Conservation (phyloP, 2,888 invertebrate genomes). For the Aphrophora alni region DNA sequence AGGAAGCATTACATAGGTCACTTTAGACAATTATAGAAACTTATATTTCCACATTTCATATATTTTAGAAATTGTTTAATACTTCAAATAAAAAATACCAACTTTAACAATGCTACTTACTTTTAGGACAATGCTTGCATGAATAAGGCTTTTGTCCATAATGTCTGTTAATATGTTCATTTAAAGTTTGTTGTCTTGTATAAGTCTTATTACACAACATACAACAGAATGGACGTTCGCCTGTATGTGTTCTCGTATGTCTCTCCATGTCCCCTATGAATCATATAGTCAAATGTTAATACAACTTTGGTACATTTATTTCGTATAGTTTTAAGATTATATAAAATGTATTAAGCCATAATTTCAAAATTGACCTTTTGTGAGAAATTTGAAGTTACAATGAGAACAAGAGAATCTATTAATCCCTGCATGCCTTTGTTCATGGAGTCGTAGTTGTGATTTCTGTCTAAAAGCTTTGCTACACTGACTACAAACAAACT, state of each 20-base stretch:
- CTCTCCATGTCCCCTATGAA: constrained; percentile 18
- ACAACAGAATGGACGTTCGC: constrained; percentile 17
- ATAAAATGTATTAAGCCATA: too few relatives aligned
- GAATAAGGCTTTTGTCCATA: neutral
- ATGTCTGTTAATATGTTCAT: constrained; percentile 17
- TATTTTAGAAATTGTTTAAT: too few relatives aligned
- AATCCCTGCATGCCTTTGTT: constrained; percentile 42
- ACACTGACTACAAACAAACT: constrained; percentile 41
- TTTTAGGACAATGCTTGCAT: neutral
- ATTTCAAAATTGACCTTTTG: constrained; percentile 4
- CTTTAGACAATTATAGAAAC: too few relatives aligned
- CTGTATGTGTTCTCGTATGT: constrained; percentile 22
- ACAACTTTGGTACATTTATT: neutral
- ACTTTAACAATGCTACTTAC: too few relatives aligned
- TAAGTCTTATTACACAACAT: constrained; percentile 6
- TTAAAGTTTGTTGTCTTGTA: constrained; percentile 20
- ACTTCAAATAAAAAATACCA: too few relatives aligned
- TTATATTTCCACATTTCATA: too few relatives aligned
- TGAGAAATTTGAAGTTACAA: constrained; percentile 21
- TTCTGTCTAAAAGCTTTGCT: constrained; percentile 45
- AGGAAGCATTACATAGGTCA: too few relatives aligned
- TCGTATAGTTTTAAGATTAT: too few relatives aligned
- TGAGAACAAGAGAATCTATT: constrained; percentile 3
- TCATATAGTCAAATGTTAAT: neutral
- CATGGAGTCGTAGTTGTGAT: constrained; percentile 44